Evolutionary conservation across 2,113 vertebrate genomes (phyloP).

Genomic region (Cyanoderma ruficeps): DNA sequence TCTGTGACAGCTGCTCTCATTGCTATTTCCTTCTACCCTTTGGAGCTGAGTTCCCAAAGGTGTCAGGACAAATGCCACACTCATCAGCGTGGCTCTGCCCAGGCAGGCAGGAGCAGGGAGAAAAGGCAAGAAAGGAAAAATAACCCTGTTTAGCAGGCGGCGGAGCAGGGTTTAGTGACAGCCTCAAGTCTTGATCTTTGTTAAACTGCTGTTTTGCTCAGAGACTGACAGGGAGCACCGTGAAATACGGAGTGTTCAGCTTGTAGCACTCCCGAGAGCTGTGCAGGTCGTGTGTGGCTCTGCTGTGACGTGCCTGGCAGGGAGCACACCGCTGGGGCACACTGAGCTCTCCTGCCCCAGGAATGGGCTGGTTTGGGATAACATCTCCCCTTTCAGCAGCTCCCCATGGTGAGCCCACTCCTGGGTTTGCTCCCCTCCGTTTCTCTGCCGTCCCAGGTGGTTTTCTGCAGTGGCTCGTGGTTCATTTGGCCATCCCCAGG

Average conservation of each 20-base stretch:
- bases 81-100: background rate
- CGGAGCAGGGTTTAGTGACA: background rate
- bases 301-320: background rate
- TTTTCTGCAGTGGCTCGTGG: accelerated
- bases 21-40: background rate
- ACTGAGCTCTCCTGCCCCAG: background rate
- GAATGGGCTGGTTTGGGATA: accelerated
- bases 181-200: slow-evolving; percentile 53
- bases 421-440: accelerated
- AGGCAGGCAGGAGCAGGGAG: background rate
- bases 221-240: slow-evolving; percentile 3
- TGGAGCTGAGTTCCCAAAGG: background rate
- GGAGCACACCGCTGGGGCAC: background rate
- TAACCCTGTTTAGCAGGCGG: background rate
- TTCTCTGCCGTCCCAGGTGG: background rate
- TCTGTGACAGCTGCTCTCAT: accelerated
- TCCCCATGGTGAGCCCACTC: accelerated
- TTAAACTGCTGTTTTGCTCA: slow-evolving; percentile 59
- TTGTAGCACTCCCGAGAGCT: background rate
- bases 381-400: background rate
- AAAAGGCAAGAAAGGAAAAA: background rate
- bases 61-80: slow-evolving; percentile 19
- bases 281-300: background rate
- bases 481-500: background rate
- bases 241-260: background rate